Base-by-base conservation (phyloP, 30 jellyfish, hydroid and myxozoan species). In the Catostylus mosaicus region DNA sequence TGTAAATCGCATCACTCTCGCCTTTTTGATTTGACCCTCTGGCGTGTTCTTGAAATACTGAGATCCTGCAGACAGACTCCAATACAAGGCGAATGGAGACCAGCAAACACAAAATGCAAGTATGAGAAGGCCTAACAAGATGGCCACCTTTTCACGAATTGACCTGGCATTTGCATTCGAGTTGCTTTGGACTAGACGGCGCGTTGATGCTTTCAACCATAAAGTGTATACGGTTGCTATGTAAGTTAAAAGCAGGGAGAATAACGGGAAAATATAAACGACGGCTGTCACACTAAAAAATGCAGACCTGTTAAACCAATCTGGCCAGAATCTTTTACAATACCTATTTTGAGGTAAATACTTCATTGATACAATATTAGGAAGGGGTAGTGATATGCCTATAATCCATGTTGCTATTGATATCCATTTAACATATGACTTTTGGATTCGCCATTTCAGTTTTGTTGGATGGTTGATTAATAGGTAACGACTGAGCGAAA, bases 311-410 rank as follows among this genome's bases (percentile, higher is more conserved):
- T 75, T 63, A 31, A 90, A 92, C 63, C 97, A 96, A 33, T 60
- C 71, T 20, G 97, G 91, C 98, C 98, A 92, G 16, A 69, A 30
- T 52, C 98, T 47, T 50, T 46, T 47, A 76, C 98, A 92, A 33
- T 74, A 36, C 6, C 82, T 73, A 67, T 47, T 40, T 37, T 92
- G 79, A 18, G 87, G 89, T 48, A 87, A 30, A 78, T 86, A 92
- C 52, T 77, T 72, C 61, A 80, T 87, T 0, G 98, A 92, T 20
- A 92, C 46, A 31, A 80, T 80, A 52, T 77, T 92, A 29, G 98
- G 98, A 1, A 75, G 73, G 0, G 83, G 66, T 32, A 92, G 45
- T 12, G 90, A 90, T 12, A 83, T 30, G 27, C 95, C 83, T 22
- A 78, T 9, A 8, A 88, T 57, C 98, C 98, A 92, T 12, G 90